Evolutionary conservation across 2,797 vertebrate species (phyloP).

Genomic region (Hyperoplus immaculatus): DNA sequence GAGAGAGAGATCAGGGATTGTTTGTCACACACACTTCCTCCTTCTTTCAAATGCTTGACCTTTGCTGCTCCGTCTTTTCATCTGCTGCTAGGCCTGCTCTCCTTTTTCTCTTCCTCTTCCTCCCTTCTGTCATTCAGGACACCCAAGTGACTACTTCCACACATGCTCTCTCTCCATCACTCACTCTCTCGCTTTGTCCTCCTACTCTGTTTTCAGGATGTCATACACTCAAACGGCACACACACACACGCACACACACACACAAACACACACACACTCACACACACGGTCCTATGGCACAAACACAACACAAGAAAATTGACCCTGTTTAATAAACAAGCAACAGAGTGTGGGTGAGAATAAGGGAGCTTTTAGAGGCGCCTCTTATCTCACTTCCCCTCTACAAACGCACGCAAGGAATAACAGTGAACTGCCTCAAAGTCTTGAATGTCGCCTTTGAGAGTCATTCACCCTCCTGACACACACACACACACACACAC

Average conservation of each 20-base stretch:
- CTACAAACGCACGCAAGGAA: slow-evolving; percentile 38
- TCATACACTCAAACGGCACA: slow-evolving; percentile 10
- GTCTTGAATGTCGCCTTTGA: slow-evolving; percentile 69
- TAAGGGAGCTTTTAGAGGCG: slow-evolving; percentile 69
- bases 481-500: slow-evolving; percentile 42
- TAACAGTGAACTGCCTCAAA: slow-evolving; percentile 46
- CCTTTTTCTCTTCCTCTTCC: slow-evolving; percentile 54
- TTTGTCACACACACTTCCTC: slow-evolving; percentile 57
- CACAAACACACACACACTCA: slow-evolving; percentile 1
- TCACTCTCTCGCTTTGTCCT: slow-evolving; percentile 35
- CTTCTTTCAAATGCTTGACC: slow-evolving; percentile 66
- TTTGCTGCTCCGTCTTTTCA: slow-evolving; percentile 55
- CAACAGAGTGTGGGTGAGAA: slow-evolving; percentile 58
- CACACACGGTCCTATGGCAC: slow-evolving; percentile 28
- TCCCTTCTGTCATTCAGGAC: slow-evolving; percentile 60
- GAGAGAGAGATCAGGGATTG: slow-evolving; percentile 43
- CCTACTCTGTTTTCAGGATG: slow-evolving; percentile 36
- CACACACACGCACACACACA: slow-evolving; percentile 8
- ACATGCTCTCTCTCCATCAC: slow-evolving; percentile 54
- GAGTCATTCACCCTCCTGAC: slow-evolving; percentile 50
- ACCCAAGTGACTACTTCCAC: slow-evolving; percentile 59
- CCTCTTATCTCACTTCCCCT: slow-evolving; percentile 77
- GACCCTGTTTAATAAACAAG: slow-evolving; percentile 73
- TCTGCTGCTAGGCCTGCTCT: slow-evolving; percentile 34
- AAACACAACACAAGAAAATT: slow-evolving; percentile 14